Conservation (phyloP, 2,888 invertebrate genomes). For the Ornithoptera priamus region DNA sequence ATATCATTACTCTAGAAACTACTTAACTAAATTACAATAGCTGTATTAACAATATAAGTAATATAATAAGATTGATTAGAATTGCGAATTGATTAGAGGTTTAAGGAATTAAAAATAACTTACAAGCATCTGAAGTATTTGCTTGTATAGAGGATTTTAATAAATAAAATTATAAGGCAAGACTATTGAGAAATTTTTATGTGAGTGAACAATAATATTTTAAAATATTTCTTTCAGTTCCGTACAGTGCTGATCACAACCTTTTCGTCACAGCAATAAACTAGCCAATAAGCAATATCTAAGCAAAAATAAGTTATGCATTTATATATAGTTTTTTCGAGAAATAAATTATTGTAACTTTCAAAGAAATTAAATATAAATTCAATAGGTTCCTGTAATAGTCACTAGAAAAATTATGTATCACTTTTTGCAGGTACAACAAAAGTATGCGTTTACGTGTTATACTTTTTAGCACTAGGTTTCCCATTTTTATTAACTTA, state of each 20-base stretch:
- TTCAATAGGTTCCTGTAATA: not conserved
- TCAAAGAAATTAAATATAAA: not conserved
- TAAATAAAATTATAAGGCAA: not conserved
- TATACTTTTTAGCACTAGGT: not conserved
- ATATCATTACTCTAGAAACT: not conserved
- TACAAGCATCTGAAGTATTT: not conserved
- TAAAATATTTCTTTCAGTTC: too few relatives aligned
- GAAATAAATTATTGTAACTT: not conserved
- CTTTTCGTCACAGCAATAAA: not conserved
- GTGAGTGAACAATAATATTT: not conserved
- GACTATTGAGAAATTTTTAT: not conserved
- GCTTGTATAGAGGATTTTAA: not conserved
- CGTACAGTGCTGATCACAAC: too few relatives aligned
- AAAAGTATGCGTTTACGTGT: not conserved
- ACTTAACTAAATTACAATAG: not conserved
- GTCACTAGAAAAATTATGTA: too few relatives aligned
- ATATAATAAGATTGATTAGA: not conserved
- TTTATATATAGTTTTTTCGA: not conserved
- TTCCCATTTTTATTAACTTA: too few relatives aligned
- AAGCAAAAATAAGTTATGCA: not conserved
- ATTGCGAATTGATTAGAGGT: not conserved
- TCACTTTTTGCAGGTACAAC: conserved; percentile 3
- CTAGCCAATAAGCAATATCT: not conserved
- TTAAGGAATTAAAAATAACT: not conserved
- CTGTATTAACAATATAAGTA: not conserved